Evolutionary conservation across 1,140 invertebrate species (phyloP).

Genomic region (Venustaconcha ellipsiformis): DNA sequence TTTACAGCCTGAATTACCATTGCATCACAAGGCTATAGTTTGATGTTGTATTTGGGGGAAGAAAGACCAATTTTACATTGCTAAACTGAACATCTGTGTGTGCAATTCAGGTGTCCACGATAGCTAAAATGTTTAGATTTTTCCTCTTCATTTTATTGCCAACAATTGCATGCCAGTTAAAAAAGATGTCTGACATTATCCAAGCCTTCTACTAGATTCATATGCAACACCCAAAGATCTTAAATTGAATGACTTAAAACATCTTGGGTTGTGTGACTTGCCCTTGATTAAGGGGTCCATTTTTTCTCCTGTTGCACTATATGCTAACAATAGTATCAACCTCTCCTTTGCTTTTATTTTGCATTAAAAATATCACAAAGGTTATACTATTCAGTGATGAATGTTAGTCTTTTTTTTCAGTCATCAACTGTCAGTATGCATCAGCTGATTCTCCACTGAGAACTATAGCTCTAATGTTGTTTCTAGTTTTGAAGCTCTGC

Average conservation of each 20-base stretch:
- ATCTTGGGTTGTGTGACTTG: conserved; percentile 38
- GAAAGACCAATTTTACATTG: no score
- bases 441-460: no score
- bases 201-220: conserved; percentile 33
- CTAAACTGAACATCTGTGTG: no score
- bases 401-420: no score
- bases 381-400: no score
- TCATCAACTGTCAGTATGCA: no score
- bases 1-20: no score
- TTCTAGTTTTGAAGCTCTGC: conserved; percentile 41
- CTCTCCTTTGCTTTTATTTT: conserved; percentile 33
- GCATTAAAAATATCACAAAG: no score
- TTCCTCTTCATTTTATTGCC: conserved; percentile 39
- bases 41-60: no score
- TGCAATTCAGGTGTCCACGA: conserved; percentile 46
- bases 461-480: not conserved
- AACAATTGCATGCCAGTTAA: conserved; percentile 40
- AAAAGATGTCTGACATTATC: conserved; percentile 54
- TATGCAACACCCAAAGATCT: conserved; percentile 30
- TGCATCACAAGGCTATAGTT: no score
- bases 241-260: conserved; percentile 39
- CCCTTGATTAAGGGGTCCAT: conserved; percentile 39
- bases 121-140: conserved; percentile 34
- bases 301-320: conserved; percentile 40
- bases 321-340: conserved; percentile 37